Percentiles rank a stretch among this genome's conserved stretches.
These are phyloP conservation scores for Pseudomyrmex sp. DNA, from an alignment of 1,140 invertebrate species.

Conservation along the genomic window DNA sequence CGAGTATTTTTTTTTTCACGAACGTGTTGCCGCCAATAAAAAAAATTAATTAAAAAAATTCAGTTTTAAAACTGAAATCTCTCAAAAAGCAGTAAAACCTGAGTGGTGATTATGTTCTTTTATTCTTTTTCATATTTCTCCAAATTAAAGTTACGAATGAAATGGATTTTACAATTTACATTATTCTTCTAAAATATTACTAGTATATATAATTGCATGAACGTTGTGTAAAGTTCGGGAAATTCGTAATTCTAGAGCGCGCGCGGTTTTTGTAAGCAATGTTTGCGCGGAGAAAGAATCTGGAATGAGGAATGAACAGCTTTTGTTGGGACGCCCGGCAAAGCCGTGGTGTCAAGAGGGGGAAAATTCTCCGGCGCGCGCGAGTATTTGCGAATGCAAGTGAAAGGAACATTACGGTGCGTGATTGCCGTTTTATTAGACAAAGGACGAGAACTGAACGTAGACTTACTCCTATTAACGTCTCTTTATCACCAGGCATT, in stretches of 20 bases:
- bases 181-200: background rate
- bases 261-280: conserved; percentile 10
- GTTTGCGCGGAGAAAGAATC: conserved; percentile 53
- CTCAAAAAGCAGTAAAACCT: too few species aligned
- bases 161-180: background rate
- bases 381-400: conserved; percentile 63
- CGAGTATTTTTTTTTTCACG: too few species aligned
- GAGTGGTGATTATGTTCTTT: too few species aligned
- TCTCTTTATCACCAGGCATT: conserved; percentile 66
- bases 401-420: conserved; percentile 62
- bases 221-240: conserved; percentile 1
- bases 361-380: conserved; percentile 36
- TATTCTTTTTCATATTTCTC: too few species aligned
- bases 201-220: background rate
- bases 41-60: background rate
- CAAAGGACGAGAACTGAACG: conserved; percentile 56
- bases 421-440: conserved; percentile 74
- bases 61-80: background rate
- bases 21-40: conserved; percentile 2
- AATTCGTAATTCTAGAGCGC: conserved; percentile 9
- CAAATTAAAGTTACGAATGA: background rate
- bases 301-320: conserved; percentile 62
- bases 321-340: conserved; percentile 56
- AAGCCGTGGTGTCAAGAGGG: conserved; percentile 60
- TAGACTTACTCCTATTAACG: conserved; percentile 65